Evolutionary conservation across 35 echinoderm and acorn worm genomes (phyloP).

Genomic region (Diadema setosum): DNA sequence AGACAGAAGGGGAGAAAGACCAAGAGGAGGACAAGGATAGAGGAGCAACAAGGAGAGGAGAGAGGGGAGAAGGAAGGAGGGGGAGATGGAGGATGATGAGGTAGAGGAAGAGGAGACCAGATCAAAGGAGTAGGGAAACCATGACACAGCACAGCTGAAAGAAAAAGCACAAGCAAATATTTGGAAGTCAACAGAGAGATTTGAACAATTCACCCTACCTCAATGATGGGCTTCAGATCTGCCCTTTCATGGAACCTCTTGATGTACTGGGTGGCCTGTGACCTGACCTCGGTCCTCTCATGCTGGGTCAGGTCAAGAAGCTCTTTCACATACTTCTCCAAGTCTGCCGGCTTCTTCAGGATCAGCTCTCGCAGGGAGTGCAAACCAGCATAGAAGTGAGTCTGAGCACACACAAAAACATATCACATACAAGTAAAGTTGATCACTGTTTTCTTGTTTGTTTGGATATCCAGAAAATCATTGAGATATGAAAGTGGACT

Average conservation of each 20-base stretch:
- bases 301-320: conserved; percentile 79
- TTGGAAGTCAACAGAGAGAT: neutral
- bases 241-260: conserved; percentile 89
- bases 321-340: conserved; percentile 69
- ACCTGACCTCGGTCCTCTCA: conserved; percentile 86
- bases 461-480: too few relatives aligned
- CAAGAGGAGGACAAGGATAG: too few relatives aligned
- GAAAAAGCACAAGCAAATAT: neutral
- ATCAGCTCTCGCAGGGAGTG: conserved; percentile 90
- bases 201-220: conserved; percentile 36
- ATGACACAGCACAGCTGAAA: neutral
- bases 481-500: too few relatives aligned
- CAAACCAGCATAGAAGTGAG: conserved; percentile 93
- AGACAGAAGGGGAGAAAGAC: too few relatives aligned
- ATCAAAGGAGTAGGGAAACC: neutral
- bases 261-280: conserved; percentile 89
- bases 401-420: conserved; percentile 16
- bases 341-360: conserved; percentile 74
- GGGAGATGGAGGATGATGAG: too few relatives aligned
- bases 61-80: too few relatives aligned
- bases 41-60: too few relatives aligned
- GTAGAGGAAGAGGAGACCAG: too few relatives aligned
- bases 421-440: too few relatives aligned
- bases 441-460: too few relatives aligned
- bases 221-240: conserved; percentile 79